Base-by-base conservation (phyloP, 2,113 vertebrate genomes). In the Epinephelus fuscoguttatus region DNA sequence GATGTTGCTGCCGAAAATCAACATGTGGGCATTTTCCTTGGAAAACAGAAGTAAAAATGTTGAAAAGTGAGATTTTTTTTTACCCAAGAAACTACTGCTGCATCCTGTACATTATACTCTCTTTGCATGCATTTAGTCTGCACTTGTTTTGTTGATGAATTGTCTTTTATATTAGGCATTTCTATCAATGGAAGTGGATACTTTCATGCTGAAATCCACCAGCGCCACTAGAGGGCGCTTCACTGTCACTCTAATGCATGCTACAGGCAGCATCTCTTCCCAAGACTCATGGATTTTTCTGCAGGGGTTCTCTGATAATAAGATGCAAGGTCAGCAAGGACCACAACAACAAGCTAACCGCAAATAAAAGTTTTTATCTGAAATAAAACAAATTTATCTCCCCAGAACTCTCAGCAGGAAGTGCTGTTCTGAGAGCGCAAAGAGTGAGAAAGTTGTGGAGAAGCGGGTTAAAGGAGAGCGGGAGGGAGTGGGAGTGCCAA, bases 151-250 rank as follows among this genome's bases (percentile, higher is more conserved):
- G 15, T 27, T 3, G 30, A 0, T 70, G 7, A 33, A 14, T 33
- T 62, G 4, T 17, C 9, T 37, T 12, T 1, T 18, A 50, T 14
- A 9, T 61, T 4, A 7, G 25, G 14, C 37, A 40, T 7, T 25
- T 42, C n/a, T 25, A 12, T 52, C 7, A 61, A 18, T 21, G 2
- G 49, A 62, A 50, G 5, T 27, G 52, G 5, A 19, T 19, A 11
- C 7, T 30, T 30, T 17, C 37, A 47, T 6, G 47, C 47, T 37
- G 4, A 7, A 21, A 30, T 49, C 9, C 19, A 55, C 6, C 49
- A 45, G 3, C 10, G 12, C 84, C 91, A 88, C 80, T 17, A 53
- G 90, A 53, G 78, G 86, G 76, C 50, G 18, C 74, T 56, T 1
- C 6, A 0, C 19, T 15, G 64, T 17, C 4, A 55, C 3, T 0